phyloP scores from a whole-genome alignment of 2,113 vertebrate genomes.

The Trogon surrucura region DNA sequence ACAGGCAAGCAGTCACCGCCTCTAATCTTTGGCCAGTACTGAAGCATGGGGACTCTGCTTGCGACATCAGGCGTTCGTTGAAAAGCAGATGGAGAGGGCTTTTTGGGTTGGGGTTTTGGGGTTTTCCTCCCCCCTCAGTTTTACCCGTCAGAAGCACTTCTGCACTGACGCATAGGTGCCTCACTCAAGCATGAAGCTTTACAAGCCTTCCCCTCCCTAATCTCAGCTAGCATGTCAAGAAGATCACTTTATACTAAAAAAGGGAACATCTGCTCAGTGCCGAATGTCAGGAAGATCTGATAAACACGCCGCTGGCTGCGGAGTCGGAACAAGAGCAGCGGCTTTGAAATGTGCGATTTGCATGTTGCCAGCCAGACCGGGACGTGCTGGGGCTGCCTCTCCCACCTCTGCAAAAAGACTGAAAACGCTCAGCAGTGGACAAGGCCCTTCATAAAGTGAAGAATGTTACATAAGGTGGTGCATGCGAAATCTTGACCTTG shows the following conservation, averaged over 20 bases:
- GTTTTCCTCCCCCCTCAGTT: neutral
- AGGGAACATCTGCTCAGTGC: conserved; percentile 42
- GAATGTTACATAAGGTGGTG: conserved; percentile 73
- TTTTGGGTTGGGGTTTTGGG: neutral
- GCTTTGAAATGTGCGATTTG: accelerated
- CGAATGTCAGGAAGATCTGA: conserved; percentile 13
- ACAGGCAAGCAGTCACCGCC: neutral
- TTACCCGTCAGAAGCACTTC: neutral
- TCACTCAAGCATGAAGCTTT: neutral
- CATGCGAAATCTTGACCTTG: conserved; percentile 84
- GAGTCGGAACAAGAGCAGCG: accelerated
- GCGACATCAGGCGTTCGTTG: neutral
- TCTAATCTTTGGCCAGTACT: neutral
- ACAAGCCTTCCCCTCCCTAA: neutral
- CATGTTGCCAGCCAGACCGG: neutral
- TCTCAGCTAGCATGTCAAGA: neutral
- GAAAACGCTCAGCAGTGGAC: neutral
- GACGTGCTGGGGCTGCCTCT: neutral
- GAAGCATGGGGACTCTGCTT: neutral
- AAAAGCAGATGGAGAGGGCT: neutral
- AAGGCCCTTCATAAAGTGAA: neutral
- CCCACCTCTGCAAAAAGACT: neutral
- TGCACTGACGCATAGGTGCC: neutral
- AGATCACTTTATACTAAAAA: conserved; percentile 56
- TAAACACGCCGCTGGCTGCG: neutral